Conservation (phyloP, 2,113 vertebrate genomes). For the Thermophis baileyi region DNA sequence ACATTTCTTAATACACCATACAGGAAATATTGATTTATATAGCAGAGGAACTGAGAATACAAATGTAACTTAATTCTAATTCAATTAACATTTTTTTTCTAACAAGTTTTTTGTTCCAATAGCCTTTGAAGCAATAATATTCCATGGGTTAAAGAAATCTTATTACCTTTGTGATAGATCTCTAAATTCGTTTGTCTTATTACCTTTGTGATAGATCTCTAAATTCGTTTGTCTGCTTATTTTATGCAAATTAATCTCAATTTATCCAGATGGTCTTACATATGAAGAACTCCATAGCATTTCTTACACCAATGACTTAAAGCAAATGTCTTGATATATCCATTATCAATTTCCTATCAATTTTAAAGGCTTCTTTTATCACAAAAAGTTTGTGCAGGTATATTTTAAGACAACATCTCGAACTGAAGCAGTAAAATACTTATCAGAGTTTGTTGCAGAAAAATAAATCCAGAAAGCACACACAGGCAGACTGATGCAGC, state of each 20-base stretch:
- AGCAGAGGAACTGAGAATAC: slow-evolving; percentile 10
- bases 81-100: not conserved
- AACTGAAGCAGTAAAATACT: not conserved
- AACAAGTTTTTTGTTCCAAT: not conserved
- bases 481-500: no score
- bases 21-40: not conserved
- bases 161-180: not conserved
- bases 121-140: not conserved
- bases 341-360: not conserved
- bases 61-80: slow-evolving; percentile 12
- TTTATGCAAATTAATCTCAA: not conserved
- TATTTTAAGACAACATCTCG: accelerated
- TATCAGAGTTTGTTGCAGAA: no score
- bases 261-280: accelerated
- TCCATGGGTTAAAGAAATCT: not conserved
- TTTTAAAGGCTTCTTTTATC: not conserved
- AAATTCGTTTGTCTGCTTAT: not conserved
- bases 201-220: not conserved
- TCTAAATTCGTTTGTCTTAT: not conserved
- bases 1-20: not conserved
- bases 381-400: no score
- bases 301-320: not conserved
- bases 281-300: not conserved
- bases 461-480: accelerated
- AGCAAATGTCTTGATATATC: accelerated